Conservation (phyloP, 2,797 vertebrate genomes). For the Novumbra hubbsi region DNA sequence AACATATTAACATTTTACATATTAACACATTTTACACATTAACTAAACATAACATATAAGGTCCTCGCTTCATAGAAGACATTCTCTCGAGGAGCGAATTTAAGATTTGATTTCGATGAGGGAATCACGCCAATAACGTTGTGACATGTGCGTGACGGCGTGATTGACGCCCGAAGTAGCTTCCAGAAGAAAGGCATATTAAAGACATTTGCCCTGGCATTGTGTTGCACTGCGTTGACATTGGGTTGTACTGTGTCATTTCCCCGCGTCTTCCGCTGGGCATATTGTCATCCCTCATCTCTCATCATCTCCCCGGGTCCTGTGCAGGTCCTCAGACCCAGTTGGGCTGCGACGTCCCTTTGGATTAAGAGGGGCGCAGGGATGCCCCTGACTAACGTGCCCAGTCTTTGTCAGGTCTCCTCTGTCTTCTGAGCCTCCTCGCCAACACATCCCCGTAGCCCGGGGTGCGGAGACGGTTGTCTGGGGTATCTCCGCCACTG, state of each 20-base stretch:
- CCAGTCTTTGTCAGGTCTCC: constrained; percentile 66
- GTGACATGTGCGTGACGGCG: neutral
- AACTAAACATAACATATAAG: neutral
- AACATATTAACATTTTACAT: too few relatives aligned
- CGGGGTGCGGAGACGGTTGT: constrained; percentile 67
- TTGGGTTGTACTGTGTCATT: too few relatives aligned
- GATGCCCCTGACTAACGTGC: constrained; percentile 71
- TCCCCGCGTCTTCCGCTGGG: constrained; percentile 9
- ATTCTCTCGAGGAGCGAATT: neutral
- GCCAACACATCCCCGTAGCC: constrained; percentile 65
- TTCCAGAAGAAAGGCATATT: neutral
- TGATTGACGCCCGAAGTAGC: neutral
- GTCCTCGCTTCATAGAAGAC: neutral
- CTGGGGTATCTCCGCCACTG: constrained; percentile 63
- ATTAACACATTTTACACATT: neutral
- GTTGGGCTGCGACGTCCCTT: constrained; percentile 76
- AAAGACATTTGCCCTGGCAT: constrained; percentile 30
- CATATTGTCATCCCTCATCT: constrained; percentile 39
- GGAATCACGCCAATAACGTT: neutral
- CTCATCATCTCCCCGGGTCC: constrained; percentile 43
- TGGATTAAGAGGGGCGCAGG: constrained; percentile 73
- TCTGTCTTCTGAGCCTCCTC: constrained; percentile 57
- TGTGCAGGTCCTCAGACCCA: constrained; percentile 65
- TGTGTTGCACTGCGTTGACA: too few relatives aligned
- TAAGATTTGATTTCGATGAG: neutral